phyloP scores from a whole-genome alignment of 1,140 invertebrate species.

The Drosophila nikananu region DNA sequence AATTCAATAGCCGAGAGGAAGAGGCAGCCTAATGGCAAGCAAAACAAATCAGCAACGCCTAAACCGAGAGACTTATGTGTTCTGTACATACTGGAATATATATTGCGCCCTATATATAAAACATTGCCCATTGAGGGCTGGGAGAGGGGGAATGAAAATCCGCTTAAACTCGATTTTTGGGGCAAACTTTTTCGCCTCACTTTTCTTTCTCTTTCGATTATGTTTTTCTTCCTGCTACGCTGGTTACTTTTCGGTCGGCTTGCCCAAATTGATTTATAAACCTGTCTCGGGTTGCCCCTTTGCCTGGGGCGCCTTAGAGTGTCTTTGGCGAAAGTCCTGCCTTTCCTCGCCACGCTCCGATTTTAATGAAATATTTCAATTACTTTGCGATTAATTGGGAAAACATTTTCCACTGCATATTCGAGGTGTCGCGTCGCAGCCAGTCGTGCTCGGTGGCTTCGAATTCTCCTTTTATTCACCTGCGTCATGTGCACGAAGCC shows the following conservation, averaged over 20 bases:
- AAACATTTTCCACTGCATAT: conserved; percentile 51
- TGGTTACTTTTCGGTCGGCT: conserved; percentile 55
- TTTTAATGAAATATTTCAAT: conserved; percentile 79
- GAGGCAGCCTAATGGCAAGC: conserved; percentile 72
- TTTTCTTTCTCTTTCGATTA: conserved; percentile 37
- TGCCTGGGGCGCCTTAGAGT: conserved; percentile 16
- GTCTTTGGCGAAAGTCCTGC: conserved; percentile 41
- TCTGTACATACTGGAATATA: conserved; percentile 40
- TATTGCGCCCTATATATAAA: conserved; percentile 45
- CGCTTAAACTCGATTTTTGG: conserved; percentile 64
- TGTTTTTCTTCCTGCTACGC: conserved; percentile 31
- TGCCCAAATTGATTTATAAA: conserved; percentile 80
- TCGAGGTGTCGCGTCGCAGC: conserved; percentile 43
- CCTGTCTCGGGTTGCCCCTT: conserved; percentile 62
- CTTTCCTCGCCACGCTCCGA: conserved; percentile 14
- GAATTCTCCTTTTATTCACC: conserved; percentile 58
- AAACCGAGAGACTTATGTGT: conserved; percentile 38
- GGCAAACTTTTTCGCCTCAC: conserved; percentile 48
- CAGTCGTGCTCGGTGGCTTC: conserved; percentile 26
- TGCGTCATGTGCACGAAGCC: conserved; percentile 64
- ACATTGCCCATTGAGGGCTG: conserved; percentile 6
- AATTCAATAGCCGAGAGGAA: conserved; percentile 73
- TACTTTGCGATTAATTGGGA: conserved; percentile 77
- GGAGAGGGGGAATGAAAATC: conserved; percentile 51
- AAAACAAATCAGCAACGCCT: conserved; percentile 78